A percentile compares a stretch with the other conserved stretches of the same genome.
Conservation (phyloP, 2,113 vertebrate genomes). For the Myodes glareolus region DNA sequence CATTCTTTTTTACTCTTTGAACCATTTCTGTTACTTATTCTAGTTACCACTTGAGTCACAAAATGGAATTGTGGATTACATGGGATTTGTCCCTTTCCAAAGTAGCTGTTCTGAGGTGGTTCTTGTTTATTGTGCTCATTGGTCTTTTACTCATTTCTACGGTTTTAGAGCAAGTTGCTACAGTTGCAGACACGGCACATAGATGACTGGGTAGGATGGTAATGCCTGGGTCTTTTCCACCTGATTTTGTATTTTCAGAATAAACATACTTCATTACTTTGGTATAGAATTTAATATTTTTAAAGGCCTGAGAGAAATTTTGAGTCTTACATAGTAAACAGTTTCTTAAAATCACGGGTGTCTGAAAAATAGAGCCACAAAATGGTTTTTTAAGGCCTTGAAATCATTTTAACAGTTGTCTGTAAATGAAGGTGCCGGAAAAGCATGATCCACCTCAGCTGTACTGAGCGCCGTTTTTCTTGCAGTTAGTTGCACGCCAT, state of each 20-base stretch:
- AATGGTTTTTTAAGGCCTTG: conserved; percentile 3
- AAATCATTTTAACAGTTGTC: not conserved
- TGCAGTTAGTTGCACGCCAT: not conserved
- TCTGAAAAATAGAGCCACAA: not conserved
- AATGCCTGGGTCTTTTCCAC: not conserved
- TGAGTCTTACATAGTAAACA: not conserved
- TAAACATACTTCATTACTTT: conserved; percentile 25
- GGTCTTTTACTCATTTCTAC: not conserved
- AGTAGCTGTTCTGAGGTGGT: not conserved
- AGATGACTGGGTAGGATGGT: not conserved
- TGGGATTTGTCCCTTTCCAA: not conserved
- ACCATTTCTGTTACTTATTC: conserved; percentile 34
- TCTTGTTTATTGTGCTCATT: not conserved
- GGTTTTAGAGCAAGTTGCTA: conserved; percentile 13
- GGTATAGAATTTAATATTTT: conserved; percentile 25
- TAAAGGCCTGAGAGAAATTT: not conserved
- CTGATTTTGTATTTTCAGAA: conserved; percentile 35
- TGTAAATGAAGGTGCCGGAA: conserved; percentile 6
- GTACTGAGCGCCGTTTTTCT: not conserved
- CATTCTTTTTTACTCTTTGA: not conserved
- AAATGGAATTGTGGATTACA: not conserved
- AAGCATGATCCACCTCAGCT: not conserved
- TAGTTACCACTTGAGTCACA: conserved; percentile 45
- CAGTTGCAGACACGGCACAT: not conserved
- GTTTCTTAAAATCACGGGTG: conserved; percentile 12